A percentile compares a stretch with the other conserved stretches of the same genome.
Conservation (phyloP, 2,113 vertebrate genomes). For the Oreochromis aureus region DNA sequence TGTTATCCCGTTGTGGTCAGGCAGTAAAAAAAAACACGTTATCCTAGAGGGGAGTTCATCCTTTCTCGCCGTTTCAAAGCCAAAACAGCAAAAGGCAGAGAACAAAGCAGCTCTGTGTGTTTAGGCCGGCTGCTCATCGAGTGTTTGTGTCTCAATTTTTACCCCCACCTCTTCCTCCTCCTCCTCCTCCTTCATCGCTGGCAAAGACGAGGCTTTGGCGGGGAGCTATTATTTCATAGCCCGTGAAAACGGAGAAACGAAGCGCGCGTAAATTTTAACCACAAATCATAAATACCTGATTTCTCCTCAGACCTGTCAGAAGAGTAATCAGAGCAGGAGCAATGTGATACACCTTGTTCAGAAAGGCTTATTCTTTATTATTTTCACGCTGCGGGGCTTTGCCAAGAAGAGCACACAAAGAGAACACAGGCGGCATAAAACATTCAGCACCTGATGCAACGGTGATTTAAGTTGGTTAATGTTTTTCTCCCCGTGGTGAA, state of each 20-base stretch:
- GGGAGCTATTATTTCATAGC: constrained; percentile 23
- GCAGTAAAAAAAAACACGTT: neutral
- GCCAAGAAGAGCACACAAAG: neutral
- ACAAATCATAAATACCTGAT: constrained; percentile 5
- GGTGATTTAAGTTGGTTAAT: neutral
- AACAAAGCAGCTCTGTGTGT: constrained; percentile 45
- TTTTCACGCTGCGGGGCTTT: neutral
- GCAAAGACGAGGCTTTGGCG: neutral
- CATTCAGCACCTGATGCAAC: constrained; percentile 44
- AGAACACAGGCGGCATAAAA: constrained; percentile 1
- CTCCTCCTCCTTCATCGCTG: neutral
- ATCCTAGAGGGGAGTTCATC: constrained; percentile 35
- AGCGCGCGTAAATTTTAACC: neutral
- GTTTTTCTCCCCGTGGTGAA: neutral
- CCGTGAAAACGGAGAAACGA: constrained; percentile 9
- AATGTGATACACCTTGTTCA: neutral
- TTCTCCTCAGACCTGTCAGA: neutral
- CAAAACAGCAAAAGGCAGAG: constrained; percentile 25
- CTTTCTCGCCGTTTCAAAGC: neutral
- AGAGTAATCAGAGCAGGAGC: neutral
- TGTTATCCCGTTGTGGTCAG: constrained; percentile 9
- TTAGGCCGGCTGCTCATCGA: neutral
- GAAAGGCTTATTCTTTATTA: neutral
- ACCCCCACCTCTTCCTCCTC: neutral
- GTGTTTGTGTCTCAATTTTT: constrained; percentile 12